Evolutionary conservation across 2,113 vertebrate species (phyloP), one percentile per base, ranked within the genome.

Genomic region (Tretioscincus oriximinensis): DNA sequence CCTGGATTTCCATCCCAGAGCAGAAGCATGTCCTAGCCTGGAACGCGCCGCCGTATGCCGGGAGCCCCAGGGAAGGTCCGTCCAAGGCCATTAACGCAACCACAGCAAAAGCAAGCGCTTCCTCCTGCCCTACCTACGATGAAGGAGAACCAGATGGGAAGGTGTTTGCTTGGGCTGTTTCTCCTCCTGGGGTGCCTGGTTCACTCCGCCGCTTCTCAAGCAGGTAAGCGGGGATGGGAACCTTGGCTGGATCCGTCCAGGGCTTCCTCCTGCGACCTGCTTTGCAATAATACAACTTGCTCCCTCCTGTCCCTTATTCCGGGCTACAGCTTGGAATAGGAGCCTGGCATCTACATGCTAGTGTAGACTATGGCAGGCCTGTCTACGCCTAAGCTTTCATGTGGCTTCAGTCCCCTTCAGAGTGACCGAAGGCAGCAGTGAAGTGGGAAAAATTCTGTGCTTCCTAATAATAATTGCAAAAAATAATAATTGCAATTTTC

Each of bases 131-230:
- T 14, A 22, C 1, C 10, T 1, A 12, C 22, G 1, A 71, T 80
- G 83, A 31, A 51, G 51, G 31, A 54, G 4, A 10, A 24, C 72
- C 64, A 0, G 73, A 22, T 4, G 21, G 64, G 49, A n/a, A 31
- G 47, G 2, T 7, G 24, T 5, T 20, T 83, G 45, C 49, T 35
- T 2, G n/a, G 72, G 31, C 63, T 83, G 51, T 3, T 67, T 3
- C 26, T 67, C 1, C 63, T 78, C 49, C 49, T 78, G 21, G 24
- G 76, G 63, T 29, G 70, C 31, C 63, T 78, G 3, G 35, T 41
- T 41, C 49, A 29, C 49, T 31, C 70, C 7, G 82, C 69, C 0
- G 76, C 63, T 26, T 58, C 82, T 20, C 82, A 83, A 73, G 82
- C 82, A 73, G 82, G 82, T 83, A 78, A 45, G n/a, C n/a, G 20